Percentiles rank a stretch among this genome's conserved stretches.
Evolutionary conservation across 2,888 invertebrate genomes (phyloP).

Genomic region (Eristalinus sepulchralis): DNA sequence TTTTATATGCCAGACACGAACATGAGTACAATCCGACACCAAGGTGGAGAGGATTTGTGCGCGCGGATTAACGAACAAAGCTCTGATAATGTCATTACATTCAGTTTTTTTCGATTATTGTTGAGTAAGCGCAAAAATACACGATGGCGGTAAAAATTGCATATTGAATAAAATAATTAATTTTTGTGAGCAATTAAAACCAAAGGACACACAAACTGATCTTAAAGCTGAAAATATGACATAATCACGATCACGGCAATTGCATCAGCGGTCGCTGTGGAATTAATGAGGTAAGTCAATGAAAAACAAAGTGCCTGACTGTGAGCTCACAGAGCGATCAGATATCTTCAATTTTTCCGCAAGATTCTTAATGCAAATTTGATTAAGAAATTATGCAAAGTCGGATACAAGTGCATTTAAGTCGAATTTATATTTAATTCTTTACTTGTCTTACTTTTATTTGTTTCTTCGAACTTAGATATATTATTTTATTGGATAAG

Average conservation of each 20-base stretch:
- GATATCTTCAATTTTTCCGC: neutral
- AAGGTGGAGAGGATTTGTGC: constrained; percentile 43
- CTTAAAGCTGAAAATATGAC: constrained; percentile 6
- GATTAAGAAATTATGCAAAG: constrained; percentile 39
- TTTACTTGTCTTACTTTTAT: neutral
- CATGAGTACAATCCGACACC: constrained; percentile 29
- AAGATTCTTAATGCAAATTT: constrained; percentile 15
- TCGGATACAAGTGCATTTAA: constrained; percentile 15
- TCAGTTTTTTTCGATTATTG: constrained; percentile 11
- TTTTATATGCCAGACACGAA: constrained; percentile 61
- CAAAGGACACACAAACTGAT: neutral
- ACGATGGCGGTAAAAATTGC: constrained; percentile 15
- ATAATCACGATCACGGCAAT: constrained; percentile 9
- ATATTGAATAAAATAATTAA: constrained; percentile 8
- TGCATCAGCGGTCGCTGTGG: neutral
- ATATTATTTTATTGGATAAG: neutral
- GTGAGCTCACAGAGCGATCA: neutral
- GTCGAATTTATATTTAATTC: constrained; percentile 22
- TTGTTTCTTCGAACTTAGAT: neutral
- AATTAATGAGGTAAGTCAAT: constrained; percentile 4
- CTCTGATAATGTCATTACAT: constrained; percentile 67
- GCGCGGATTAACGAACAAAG: constrained; percentile 59
- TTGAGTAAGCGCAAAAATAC: constrained; percentile 20
- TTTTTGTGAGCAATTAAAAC: constrained; percentile 4
- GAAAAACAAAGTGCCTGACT: neutral